Conservation (phyloP, 37 sponge, comb jelly and placozoan genomes). For the Ephydatia muelleri region DNA sequence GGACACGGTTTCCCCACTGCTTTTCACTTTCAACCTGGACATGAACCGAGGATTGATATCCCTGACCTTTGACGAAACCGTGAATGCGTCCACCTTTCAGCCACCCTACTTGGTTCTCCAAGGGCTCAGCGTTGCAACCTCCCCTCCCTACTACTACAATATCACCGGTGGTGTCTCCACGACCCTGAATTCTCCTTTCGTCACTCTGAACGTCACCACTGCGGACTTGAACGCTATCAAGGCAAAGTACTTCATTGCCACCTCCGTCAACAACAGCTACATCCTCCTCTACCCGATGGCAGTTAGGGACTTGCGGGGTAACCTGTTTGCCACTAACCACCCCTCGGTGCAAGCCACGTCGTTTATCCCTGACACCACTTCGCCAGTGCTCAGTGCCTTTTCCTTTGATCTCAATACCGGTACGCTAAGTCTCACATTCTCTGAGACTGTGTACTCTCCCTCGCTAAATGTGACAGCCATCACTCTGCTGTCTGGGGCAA, state of each 20-base stretch:
- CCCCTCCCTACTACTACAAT: conserved; percentile 32
- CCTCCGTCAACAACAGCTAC: conserved; percentile 53
- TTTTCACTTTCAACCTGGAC: conserved; percentile 66
- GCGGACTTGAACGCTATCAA: conserved; percentile 83
- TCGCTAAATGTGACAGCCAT: conserved; percentile 53
- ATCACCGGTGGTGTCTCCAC: conserved; percentile 58
- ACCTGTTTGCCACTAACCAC: conserved; percentile 15
- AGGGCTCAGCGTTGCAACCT: not conserved
- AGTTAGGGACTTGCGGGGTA: conserved; percentile 66
- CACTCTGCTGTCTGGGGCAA: conserved; percentile 45
- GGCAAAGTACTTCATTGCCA: conserved; percentile 59
- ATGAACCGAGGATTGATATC: conserved; percentile 56
- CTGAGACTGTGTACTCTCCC: conserved; percentile 87
- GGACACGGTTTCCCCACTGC: conserved; percentile 55
- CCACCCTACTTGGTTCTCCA: conserved; percentile 50
- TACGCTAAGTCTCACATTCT: conserved; percentile 65
- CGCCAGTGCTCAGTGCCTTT: conserved; percentile 63
- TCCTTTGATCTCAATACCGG: conserved; percentile 68
- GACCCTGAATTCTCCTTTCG: conserved; percentile 43
- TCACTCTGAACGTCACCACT: conserved; percentile 55
- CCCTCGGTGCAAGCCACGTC: conserved; percentile 36
- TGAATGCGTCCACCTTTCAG: conserved; percentile 65
- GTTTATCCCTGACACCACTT: conserved; percentile 65
- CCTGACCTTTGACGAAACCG: conserved; percentile 84
- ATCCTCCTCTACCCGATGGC: conserved; percentile 40